Evolutionary conservation across 2,113 vertebrate genomes (phyloP), one percentile per base, ranked within the genome.

Genomic region (Rissa tridactyla): DNA sequence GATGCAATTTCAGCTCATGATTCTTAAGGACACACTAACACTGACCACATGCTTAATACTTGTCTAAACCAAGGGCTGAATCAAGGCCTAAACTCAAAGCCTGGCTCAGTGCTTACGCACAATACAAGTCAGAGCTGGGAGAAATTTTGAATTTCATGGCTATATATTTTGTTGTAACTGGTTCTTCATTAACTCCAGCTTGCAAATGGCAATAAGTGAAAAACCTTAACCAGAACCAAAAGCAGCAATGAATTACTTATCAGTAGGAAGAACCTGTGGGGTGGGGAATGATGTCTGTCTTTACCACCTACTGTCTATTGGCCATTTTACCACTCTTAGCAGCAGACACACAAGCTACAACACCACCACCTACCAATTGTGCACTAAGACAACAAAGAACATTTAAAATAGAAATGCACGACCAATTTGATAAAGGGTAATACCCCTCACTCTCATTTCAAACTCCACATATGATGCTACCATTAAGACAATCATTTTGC

Each of bases 221-320:
- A 80, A 94, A 69, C 2, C 3, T 72, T 51, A 64, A 77, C 5
- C 3, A 25, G 38, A 78, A 44, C 5, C 27, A 71, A 84, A 82
- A 15, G 2, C 8, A 87, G 4, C 14, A 64, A 12, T 21, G 0
- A 61, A 76, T 38, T 88, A 42, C 15, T 84, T 76, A 13, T 5
- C 57, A 47, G 16, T 13, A 86, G 7, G 12, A 76, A 40, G 18
- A 71, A 38, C 7, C 23, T 14, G 10, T 10, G 1, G 0, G 0
- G 2, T 26, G 3, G 10, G 4, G 5, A 68, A 44, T 30, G 1
- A 60, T 20, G 4, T 23, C 29, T 58, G 6, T 40, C 32, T 66
- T 82, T 51, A 25, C 3, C 10, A 52, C 3, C 4, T 29, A 17
- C 26, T 27, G 5, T n/a, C 4, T 47, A 15, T 29, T 64, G 19